phyloP scores from a whole-genome alignment of 2,888 invertebrate species.

The Adelognathus sp. region DNA sequence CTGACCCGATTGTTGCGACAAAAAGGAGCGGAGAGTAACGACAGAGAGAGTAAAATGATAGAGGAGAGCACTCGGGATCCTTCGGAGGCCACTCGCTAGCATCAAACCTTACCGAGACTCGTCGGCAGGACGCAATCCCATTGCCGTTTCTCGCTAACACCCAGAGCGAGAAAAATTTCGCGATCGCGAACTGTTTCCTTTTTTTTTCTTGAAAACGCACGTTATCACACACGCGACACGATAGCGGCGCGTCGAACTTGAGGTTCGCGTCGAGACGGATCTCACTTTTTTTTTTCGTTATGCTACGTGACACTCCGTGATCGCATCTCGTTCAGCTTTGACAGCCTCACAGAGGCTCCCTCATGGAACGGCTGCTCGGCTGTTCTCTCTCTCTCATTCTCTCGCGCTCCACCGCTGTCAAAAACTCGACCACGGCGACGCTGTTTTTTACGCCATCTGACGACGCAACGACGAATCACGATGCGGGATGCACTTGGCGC shows the following conservation, averaged over 20 bases:
- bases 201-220: background rate
- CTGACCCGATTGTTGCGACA: constrained; percentile 1
- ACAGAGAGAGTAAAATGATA: background rate
- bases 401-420: background rate
- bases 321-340: constrained; percentile 50
- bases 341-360: constrained; percentile 31
- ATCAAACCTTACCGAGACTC: constrained; percentile 36
- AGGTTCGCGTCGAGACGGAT: too few species aligned
- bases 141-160: constrained; percentile 38
- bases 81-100: constrained; percentile 1
- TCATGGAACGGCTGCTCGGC: background rate
- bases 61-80: background rate
- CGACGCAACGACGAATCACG: background rate
- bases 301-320: constrained; percentile 37
- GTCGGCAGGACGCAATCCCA: constrained; percentile 30
- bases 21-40: constrained; percentile 3
- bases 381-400: too few species aligned
- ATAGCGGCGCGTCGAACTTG: background rate
- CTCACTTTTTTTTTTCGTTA: too few species aligned
- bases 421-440: constrained; percentile 4
- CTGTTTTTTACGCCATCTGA: background rate
- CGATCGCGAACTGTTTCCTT: constrained; percentile 1
- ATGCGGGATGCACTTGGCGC: background rate
- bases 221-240: background rate
- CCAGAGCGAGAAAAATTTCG: too few species aligned